Evolutionary conservation across 2,888 invertebrate species (phyloP).

Genomic region (Nudaria mundana): DNA sequence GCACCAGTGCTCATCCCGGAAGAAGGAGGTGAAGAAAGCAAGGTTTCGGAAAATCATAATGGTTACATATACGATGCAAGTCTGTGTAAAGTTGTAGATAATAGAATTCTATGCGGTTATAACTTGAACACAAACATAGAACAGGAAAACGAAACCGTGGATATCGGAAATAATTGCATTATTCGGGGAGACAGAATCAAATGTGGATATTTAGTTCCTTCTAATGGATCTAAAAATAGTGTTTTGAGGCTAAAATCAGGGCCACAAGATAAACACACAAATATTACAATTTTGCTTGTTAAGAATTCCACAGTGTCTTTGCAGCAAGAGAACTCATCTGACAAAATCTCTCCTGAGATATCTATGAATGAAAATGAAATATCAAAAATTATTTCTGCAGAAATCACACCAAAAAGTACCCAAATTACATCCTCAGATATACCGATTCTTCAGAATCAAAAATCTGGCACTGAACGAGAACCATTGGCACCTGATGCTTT

Average conservation of each 20-base stretch:
- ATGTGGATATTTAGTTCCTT: constrained; percentile 60
- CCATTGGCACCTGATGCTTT: background rate
- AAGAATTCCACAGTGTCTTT: too few relatives aligned
- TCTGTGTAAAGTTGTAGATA: constrained; percentile 45
- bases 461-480: background rate
- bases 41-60: too few relatives aligned
- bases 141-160: constrained; percentile 26
- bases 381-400: too few relatives aligned
- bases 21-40: too few relatives aligned
- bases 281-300: background rate
- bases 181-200: constrained; percentile 57
- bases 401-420: too few relatives aligned
- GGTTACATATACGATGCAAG: constrained; percentile 53
- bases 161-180: constrained; percentile 51
- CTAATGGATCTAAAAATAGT: too few relatives aligned
- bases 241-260: background rate
- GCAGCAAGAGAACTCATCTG: background rate
- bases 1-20: too few relatives aligned
- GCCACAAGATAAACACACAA: background rate
- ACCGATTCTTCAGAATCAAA: background rate
- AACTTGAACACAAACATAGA: constrained; percentile 45
- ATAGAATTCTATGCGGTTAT: constrained; percentile 63
- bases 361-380: too few relatives aligned
- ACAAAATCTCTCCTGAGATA: too few relatives aligned
- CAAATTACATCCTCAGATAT: too few relatives aligned